These are phyloP conservation scores for Cistogaster globosa DNA, from an alignment of 2,888 invertebrate species.

Conservation along the genomic window DNA sequence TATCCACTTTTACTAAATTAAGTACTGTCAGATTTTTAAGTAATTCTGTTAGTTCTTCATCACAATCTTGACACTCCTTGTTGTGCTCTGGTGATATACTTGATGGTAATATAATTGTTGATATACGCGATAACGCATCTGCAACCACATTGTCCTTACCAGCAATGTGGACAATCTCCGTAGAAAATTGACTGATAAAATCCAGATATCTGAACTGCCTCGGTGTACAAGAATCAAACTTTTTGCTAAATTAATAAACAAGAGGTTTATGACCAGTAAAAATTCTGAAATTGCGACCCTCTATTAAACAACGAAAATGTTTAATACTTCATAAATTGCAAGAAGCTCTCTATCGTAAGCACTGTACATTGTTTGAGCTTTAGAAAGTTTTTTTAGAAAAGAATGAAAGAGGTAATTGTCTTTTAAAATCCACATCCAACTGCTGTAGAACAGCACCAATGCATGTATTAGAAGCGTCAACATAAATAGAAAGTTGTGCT, in stretches of 20 bases:
- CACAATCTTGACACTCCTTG: no score
- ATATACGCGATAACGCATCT: no score
- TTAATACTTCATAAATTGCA: neutral
- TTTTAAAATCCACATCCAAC: neutral
- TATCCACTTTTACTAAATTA: neutral
- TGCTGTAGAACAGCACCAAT: conserved; percentile 14
- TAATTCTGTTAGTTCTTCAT: no score
- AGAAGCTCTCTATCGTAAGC: no score
- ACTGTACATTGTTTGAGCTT: neutral
- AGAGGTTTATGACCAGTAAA: conserved; percentile 17
- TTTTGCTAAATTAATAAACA: neutral
- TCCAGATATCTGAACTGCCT: no score
- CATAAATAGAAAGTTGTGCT: neutral
- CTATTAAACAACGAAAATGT: conserved; percentile 5
- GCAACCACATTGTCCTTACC: no score
- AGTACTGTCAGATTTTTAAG: neutral
- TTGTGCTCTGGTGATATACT: no score
- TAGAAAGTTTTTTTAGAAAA: conserved; percentile 15
- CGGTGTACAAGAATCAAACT: neutral
- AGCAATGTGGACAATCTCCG: no score
- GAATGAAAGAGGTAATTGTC: neutral
- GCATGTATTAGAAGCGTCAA: conserved; percentile 3
- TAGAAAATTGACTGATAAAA: no score
- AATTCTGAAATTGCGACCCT: neutral
- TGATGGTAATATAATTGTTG: no score